A percentile compares a stretch with the other conserved stretches of the same genome.
These are phyloP conservation scores for Meles meles DNA, from an alignment of 2,113 vertebrate genomes.

Conservation along the genomic window DNA sequence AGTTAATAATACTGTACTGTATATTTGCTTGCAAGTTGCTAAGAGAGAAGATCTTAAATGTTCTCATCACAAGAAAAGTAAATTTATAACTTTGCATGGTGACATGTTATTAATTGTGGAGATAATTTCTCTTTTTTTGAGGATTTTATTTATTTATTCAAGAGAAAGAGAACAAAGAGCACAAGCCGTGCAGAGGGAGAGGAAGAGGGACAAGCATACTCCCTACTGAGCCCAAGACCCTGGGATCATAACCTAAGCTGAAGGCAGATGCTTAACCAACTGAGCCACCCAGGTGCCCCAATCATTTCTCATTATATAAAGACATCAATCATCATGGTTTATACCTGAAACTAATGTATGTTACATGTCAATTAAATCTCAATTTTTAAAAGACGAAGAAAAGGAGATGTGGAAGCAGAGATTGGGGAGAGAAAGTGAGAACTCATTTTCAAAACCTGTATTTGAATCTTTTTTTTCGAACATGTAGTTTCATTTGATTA, in stretches of 20 bases:
- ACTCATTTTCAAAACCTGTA: not conserved
- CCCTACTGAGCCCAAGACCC: not conserved
- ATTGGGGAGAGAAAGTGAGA: not conserved
- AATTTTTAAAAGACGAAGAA: not conserved
- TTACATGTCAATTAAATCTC: not conserved
- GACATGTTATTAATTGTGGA: not conserved
- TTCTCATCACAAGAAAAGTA: not conserved
- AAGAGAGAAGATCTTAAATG: not conserved
- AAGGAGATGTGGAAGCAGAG: not conserved
- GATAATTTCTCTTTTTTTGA: not conserved
- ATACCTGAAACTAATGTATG: not conserved
- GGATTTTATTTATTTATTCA: not conserved
- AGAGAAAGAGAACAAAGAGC: not conserved
- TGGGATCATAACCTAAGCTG: not conserved
- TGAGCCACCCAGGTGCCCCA: too few relatives aligned
- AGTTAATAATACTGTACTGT: not conserved
- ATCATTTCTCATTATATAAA: not conserved
- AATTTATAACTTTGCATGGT: not conserved
- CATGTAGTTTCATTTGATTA: not conserved
- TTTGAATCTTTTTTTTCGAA: not conserved
- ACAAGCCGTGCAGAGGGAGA: not conserved
- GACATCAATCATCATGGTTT: not conserved
- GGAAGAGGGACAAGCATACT: not conserved
- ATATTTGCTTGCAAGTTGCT: not conserved
- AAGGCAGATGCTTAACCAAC: not conserved